Base-by-base conservation (phyloP, 2,797 vertebrate genomes). In the Epinephelus awoara region DNA sequence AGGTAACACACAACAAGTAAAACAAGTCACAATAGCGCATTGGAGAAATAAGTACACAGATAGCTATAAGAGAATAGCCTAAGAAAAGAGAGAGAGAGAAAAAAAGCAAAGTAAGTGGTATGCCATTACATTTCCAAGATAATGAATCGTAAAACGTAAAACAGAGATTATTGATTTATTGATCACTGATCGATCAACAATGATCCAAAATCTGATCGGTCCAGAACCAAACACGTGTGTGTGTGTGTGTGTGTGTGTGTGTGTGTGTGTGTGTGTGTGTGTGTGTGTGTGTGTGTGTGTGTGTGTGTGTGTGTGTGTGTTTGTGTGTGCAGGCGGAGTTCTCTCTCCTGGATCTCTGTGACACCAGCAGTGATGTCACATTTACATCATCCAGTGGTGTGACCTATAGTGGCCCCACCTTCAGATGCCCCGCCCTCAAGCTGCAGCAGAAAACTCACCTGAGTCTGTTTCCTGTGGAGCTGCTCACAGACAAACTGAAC, bases 401-500 rank as follows among this genome's bases (percentile, higher is more conserved):
- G 69, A 29, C 27, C n/a, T 92, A 86, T 49, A 47, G 19, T 3
- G 87, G 84, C 59, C 91, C 91, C 1, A 23, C 71, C 44, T 90
- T 93, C 57, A 63, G 42, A 29, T 85, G 87, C 73, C 62, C 68
- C 2, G 19, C 63, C 63, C 82, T 55, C 0, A 5, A 76, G 50
- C 59, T 72, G 21, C 62, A 63, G 17, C 67, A 59, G 23, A 69
- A 81, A 42, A 67, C 34, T n/a, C 67, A 80, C 25, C 79, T 88
- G 65, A 79, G 18, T 25, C 12, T 23, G 38, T 91, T 93, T 80
- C 90, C 91, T 67, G 58, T 63, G 7, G 79, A 88, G 52, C 66
- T 86, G 58, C 82, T 93, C 29, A 71, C 62, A 54, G 21, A 86
- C 38, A 67, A 78, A 19, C 80, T 93, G 61, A 88, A 18, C 83